Conservation (phyloP, 64 coral and sea anemone genomes). For the Porites lutea region DNA sequence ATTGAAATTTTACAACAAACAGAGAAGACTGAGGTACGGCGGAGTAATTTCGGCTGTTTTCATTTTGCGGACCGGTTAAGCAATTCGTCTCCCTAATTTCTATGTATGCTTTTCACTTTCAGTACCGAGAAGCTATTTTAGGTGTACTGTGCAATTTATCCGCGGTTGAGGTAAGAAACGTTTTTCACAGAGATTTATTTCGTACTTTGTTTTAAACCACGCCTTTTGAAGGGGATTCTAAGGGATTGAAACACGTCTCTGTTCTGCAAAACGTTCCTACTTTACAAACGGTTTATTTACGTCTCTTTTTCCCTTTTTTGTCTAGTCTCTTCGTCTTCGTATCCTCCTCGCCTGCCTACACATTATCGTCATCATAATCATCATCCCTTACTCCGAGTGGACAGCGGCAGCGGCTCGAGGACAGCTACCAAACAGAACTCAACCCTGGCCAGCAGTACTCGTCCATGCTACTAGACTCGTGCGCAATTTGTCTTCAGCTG, state of each 20-base stretch:
- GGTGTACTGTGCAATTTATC: constrained; percentile 69
- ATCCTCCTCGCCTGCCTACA: constrained; percentile 88
- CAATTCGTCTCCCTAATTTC: background rate
- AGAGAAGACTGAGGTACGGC: constrained; percentile 65
- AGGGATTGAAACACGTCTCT: too few relatives aligned
- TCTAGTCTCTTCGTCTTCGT: constrained; percentile 67
- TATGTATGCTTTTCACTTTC: background rate
- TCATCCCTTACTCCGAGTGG: constrained; percentile 84
- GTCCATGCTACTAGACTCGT: constrained; percentile 88
- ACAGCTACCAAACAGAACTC: constrained; percentile 49
- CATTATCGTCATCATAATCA: constrained; percentile 86
- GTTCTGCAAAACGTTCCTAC: too few relatives aligned
- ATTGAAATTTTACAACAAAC: constrained; percentile 88
- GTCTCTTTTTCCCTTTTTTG: background rate
- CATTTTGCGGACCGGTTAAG: background rate
- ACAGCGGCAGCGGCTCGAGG: constrained; percentile 72
- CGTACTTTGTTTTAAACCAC: too few relatives aligned
- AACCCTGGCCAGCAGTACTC: constrained; percentile 83
- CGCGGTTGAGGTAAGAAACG: constrained; percentile 45
- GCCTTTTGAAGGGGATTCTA: too few relatives aligned
- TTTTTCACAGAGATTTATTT: background rate
- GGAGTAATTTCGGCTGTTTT: background rate
- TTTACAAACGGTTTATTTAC: background rate
- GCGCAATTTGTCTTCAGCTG: constrained; percentile 90
- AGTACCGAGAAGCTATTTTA: constrained; percentile 51